A percentile compares a stretch with the other conserved stretches of the same genome.
phyloP scores from a whole-genome alignment of 92 coral and sea anemone species.

The Plumapathes pennacea region DNA sequence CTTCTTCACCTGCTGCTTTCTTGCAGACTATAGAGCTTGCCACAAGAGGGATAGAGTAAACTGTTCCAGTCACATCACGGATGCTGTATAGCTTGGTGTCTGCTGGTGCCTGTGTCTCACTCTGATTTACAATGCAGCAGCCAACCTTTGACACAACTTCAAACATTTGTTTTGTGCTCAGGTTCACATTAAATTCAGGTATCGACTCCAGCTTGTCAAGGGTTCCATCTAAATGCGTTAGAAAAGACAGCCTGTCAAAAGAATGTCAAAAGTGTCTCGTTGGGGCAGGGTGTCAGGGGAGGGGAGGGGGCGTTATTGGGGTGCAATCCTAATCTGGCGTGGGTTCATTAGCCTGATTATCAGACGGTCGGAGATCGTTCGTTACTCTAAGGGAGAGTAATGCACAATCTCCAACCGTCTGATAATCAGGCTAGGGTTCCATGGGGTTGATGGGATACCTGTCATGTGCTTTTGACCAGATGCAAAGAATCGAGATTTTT shows the following conservation, averaged over 20 bases:
- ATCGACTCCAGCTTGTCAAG: constrained; percentile 94
- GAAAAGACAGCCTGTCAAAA: neutral
- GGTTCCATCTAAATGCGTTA: constrained; percentile 71
- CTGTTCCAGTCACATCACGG: constrained; percentile 93
- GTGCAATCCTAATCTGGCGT: no score
- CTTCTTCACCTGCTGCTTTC: constrained; percentile 82
- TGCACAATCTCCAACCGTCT: no score
- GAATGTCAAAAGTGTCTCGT: no score
- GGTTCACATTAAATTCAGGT: constrained; percentile 70
- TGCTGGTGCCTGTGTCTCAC: constrained; percentile 79
- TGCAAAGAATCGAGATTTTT: no score
- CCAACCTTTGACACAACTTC: constrained; percentile 71
- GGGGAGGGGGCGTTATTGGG: no score
- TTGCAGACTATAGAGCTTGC: constrained; percentile 87
- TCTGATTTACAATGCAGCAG: constrained; percentile 97
- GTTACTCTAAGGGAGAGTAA: no score
- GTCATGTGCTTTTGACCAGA: no score
- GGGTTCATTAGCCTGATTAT: no score
- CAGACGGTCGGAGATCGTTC: no score
- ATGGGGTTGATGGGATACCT: no score
- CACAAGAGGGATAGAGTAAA: constrained; percentile 77
- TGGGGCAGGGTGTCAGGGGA: no score
- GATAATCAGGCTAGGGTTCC: no score
- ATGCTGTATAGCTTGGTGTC: constrained; percentile 76
- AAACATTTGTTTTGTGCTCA: constrained; percentile 57